These are phyloP conservation scores for Todiramphus saurophagus DNA, from an alignment of 2,113 vertebrate genomes.

Conservation along the genomic window DNA sequence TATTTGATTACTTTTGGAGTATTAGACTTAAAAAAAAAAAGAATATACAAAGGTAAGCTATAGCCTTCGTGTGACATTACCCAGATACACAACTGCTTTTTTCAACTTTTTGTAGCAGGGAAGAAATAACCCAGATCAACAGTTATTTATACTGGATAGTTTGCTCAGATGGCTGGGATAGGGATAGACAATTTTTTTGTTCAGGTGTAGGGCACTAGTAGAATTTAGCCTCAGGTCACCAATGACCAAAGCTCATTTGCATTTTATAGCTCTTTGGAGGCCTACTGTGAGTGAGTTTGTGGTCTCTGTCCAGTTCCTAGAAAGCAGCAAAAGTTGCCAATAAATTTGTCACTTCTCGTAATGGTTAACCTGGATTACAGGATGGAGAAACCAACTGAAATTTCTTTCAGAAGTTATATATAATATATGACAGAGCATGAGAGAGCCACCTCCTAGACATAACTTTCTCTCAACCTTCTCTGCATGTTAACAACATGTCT, in stretches of 20 bases:
- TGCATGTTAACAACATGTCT: background rate
- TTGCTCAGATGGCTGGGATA: background rate
- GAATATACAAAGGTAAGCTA: background rate
- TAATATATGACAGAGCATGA: background rate
- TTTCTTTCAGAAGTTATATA: background rate
- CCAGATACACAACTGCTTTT: background rate
- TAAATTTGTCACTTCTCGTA: background rate
- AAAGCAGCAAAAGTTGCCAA: background rate
- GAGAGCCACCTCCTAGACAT: background rate
- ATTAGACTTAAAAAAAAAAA: background rate
- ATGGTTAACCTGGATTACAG: background rate
- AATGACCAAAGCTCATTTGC: background rate
- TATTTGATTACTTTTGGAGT: slow-evolving; percentile 51
- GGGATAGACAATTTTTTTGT: background rate
- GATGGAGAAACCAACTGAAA: background rate
- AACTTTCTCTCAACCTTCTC: background rate
- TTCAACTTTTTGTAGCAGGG: background rate
- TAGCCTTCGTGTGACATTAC: background rate
- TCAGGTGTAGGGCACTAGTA: background rate
- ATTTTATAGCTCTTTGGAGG: background rate
- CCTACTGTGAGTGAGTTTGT: background rate
- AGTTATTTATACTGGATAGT: background rate
- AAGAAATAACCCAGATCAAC: background rate
- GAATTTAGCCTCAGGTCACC: background rate
- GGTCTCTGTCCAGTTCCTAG: background rate